Conservation (phyloP, 2,113 vertebrate genomes). For the Tautogolabrus adspersus region DNA sequence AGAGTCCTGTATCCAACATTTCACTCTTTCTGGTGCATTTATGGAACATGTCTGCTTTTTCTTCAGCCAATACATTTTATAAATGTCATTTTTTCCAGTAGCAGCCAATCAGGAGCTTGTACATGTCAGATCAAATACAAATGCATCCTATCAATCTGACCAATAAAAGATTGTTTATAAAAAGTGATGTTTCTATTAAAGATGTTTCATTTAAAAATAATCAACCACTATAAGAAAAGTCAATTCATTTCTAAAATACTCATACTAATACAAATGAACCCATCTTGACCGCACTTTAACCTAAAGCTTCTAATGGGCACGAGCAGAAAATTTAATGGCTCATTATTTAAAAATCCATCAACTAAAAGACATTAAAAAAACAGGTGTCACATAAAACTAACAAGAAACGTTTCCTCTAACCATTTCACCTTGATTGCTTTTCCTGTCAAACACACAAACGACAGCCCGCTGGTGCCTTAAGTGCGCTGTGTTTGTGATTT, state of each 20-base stretch:
- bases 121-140: too few species aligned
- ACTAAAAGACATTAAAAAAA: background rate
- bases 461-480: constrained; percentile 3
- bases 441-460: constrained; percentile 56
- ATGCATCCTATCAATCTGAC: too few species aligned
- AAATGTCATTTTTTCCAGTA: too few species aligned
- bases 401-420: background rate
- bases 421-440: constrained; percentile 7
- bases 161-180: too few species aligned
- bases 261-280: too few species aligned
- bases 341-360: background rate
- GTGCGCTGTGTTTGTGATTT: constrained; percentile 1
- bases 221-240: too few species aligned
- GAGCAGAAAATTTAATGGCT: background rate
- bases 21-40: background rate
- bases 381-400: background rate
- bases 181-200: too few species aligned
- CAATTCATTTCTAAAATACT: too few species aligned
- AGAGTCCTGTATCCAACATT: background rate
- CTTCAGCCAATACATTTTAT: too few species aligned
- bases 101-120: too few species aligned
- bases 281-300: too few species aligned
- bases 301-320: background rate
- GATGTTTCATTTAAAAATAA: too few species aligned
- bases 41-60: background rate